phyloP scores from a whole-genome alignment of 2,797 vertebrate species.

The Pagetopsis macropterus region DNA sequence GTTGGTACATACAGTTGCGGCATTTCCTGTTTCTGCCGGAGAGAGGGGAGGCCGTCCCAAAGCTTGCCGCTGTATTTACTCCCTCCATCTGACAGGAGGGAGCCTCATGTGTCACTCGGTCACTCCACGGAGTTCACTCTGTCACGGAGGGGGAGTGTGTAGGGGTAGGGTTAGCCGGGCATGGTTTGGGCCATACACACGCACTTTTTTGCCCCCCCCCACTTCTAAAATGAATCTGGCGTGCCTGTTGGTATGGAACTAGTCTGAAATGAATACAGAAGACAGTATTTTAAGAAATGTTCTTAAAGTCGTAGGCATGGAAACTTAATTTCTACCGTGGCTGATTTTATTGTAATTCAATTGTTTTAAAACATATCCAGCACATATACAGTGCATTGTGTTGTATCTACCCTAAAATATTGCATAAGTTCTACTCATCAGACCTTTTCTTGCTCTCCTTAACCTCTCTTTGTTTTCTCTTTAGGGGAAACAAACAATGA shows the following conservation, averaged over 20 bases:
- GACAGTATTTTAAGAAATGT: slow-evolving; percentile 6
- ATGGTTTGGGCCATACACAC: too few species aligned
- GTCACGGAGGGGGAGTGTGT: too few species aligned
- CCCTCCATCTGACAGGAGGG: too few species aligned
- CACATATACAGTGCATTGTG: not conserved
- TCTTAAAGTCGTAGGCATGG: not conserved
- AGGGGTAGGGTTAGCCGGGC: too few species aligned
- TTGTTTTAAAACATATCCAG: not conserved
- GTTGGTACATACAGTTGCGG: too few species aligned
- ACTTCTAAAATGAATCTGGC: too few species aligned
- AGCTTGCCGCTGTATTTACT: too few species aligned
- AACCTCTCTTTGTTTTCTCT: not conserved
- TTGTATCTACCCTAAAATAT: not conserved
- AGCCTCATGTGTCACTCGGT: too few species aligned
- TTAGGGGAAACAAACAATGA: not conserved
- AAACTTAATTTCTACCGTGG: not conserved
- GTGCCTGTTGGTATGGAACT: slow-evolving; percentile 6
- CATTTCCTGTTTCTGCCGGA: too few species aligned
- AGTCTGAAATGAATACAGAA: slow-evolving; percentile 34
- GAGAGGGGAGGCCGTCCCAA: too few species aligned
- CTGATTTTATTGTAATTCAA: slow-evolving; percentile 3
- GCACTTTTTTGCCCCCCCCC: too few species aligned
- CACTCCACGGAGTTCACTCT: too few species aligned
- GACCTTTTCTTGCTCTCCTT: not conserved
- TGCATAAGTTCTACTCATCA: not conserved